Evolutionary conservation across 2,888 invertebrate genomes (phyloP), one percentile per base, ranked within the genome.

Genomic region (Cordilura impudica): DNA sequence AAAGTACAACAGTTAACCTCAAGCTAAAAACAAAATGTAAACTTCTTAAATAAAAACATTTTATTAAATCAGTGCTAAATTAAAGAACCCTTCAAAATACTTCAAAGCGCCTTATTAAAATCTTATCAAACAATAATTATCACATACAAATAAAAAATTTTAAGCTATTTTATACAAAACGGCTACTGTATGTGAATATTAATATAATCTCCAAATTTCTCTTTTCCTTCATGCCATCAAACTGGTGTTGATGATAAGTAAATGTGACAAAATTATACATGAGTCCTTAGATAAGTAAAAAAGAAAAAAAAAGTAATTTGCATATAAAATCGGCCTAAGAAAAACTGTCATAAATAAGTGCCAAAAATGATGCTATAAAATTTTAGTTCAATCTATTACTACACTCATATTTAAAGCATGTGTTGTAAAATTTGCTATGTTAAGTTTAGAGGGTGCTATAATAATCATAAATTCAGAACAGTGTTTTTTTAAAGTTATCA

Each of bases 261-360:
- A 75, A 67, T 72, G 79, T 67, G 79, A 63, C 71, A 72, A 79
- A 72, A 72, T 75, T 75, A 79, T 79, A 75, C 79, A 79, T 79
- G 75, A 75, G 39, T 31, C 21, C 4, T 35, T 16, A 71, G 79
- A 79, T 75, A 79, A 79, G 70, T 66, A 35, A 63, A 67, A 63
- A 54, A n/a, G n/a, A 12, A 65, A 60, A 53, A 39, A 39, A 63
- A 72, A 45, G 51, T 53, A 75, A 79, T 79, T 79, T 79, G 75
- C 79, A 75, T 79, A 79, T 16, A 51, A 72, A 79, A 75, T 79
- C 67, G n/a, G 67, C 75, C 75, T 75, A 71, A 19, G 23, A 29
- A 58, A 54, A 47, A n/a, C 26, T 47, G 49, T 43, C 71, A 79
- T 79, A 75, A 79, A 75, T 75, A 70, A 58, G 67, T 63, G 79